phyloP scores from a whole-genome alignment of 2,888 invertebrate species.

The Anoplius nigerrimus region DNA sequence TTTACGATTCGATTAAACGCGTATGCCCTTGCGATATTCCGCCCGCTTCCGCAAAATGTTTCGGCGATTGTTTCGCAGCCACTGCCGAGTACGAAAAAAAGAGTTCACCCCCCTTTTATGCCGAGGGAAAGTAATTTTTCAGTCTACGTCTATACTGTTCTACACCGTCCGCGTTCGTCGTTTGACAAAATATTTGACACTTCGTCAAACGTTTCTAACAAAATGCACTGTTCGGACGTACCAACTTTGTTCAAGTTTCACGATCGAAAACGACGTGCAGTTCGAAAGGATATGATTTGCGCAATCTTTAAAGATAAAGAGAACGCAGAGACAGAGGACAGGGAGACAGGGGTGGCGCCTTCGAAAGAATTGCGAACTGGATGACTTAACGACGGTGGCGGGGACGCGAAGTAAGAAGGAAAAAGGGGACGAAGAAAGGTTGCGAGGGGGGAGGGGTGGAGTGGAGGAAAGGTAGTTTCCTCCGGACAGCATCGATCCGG shows the following conservation, averaged over 20 bases:
- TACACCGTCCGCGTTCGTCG: not conserved
- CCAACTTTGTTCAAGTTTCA: no score
- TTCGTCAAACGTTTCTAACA: not conserved
- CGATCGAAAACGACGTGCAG: not conserved
- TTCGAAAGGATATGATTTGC: no score
- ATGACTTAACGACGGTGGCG: constrained; percentile 46
- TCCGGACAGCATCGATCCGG: constrained; percentile 58
- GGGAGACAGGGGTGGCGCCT: constrained; percentile 16
- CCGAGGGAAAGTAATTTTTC: constrained; percentile 34
- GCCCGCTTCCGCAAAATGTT: constrained; percentile 34
- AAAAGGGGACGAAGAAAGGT: constrained; percentile 14
- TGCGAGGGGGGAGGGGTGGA: constrained; percentile 21
- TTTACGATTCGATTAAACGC: constrained; percentile 62
- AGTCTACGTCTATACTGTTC: constrained; percentile 3
- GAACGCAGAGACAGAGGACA: constrained; percentile 5
- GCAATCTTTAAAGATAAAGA: constrained; percentile 2
- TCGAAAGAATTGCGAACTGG: constrained; percentile 51
- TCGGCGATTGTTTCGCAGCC: not conserved
- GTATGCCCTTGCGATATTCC: constrained; percentile 39
- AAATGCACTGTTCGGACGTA: no score
- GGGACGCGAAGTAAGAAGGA: constrained; percentile 9
- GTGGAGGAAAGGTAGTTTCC: constrained; percentile 33
- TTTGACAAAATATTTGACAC: constrained; percentile 11
- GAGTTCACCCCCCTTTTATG: constrained; percentile 19
- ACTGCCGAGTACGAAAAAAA: not conserved